These are phyloP conservation scores for Anomalospiza imberbis DNA, from an alignment of 2,797 vertebrate species.

Conservation along the genomic window DNA sequence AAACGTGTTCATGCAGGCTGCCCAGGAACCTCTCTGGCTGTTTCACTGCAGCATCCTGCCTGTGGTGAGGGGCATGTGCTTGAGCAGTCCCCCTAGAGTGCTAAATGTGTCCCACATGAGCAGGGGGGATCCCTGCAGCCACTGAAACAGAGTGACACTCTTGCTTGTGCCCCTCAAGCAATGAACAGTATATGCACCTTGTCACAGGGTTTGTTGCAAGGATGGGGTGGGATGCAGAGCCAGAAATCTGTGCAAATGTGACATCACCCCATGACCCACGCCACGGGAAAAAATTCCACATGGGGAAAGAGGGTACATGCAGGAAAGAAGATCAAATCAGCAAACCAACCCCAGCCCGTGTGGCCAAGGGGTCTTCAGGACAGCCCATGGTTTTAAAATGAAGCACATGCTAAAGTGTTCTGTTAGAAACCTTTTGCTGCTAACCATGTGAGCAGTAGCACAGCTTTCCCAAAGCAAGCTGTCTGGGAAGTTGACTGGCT, in stretches of 20 bases:
- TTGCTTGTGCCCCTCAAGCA: not conserved
- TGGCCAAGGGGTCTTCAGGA: not conserved
- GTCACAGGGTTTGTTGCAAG: not conserved
- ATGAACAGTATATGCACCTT: rapidly evolving
- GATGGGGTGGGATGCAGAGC: not conserved
- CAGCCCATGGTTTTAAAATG: rapidly evolving
- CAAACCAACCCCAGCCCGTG: not conserved
- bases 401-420: not conserved
- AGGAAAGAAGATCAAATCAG: not conserved
- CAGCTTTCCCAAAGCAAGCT: not conserved
- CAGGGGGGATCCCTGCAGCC: not conserved
- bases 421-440: not conserved
- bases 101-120: not conserved
- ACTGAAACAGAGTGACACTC: not conserved
- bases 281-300: not conserved
- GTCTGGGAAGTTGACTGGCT: not conserved
- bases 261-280: too few species aligned
- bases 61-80: rapidly evolving
- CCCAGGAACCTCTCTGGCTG: not conserved
- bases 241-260: not conserved
- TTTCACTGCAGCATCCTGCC: rapidly evolving
- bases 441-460: not conserved
- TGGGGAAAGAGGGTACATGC: not conserved
- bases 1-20: rapidly evolving
- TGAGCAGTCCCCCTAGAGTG: not conserved